Conservation (phyloP, 2,797 vertebrate genomes). For the Rhincodon typus region DNA sequence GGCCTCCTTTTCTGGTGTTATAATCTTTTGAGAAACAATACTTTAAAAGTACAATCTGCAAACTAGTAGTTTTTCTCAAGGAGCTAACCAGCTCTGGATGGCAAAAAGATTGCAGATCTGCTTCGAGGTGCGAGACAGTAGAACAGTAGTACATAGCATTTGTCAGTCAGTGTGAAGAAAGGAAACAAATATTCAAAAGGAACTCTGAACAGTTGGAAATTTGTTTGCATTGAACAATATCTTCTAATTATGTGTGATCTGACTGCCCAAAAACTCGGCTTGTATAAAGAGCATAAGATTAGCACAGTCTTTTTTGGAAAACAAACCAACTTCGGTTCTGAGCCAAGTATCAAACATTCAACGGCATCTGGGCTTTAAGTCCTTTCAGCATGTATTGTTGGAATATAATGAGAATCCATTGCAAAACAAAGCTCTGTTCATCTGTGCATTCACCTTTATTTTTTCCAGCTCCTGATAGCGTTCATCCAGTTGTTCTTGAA, state of each 20-base stretch:
- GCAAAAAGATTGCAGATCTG: background rate
- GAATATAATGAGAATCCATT: background rate
- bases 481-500: slow-evolving; percentile 90
- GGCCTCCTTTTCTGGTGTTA: background rate
- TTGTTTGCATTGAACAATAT: background rate
- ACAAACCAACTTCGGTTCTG: background rate
- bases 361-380: background rate
- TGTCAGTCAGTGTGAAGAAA: background rate
- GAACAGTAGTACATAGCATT: too few species aligned
- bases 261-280: background rate
- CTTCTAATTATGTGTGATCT: background rate
- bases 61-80: background rate
- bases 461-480: slow-evolving; percentile 91
- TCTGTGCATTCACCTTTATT: slow-evolving; percentile 69
- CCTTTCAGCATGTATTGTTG: background rate
- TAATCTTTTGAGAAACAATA: background rate
- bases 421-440: background rate
- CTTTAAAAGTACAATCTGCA: too few species aligned
- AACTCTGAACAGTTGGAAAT: background rate
- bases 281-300: background rate
- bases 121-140: background rate
- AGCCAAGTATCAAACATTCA: background rate
- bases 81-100: background rate
- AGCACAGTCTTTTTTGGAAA: background rate
- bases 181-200: background rate